Evolutionary conservation across 2,888 invertebrate genomes (phyloP), one percentile per base, ranked within the genome.

Genomic region (Marronus borbonicus): DNA sequence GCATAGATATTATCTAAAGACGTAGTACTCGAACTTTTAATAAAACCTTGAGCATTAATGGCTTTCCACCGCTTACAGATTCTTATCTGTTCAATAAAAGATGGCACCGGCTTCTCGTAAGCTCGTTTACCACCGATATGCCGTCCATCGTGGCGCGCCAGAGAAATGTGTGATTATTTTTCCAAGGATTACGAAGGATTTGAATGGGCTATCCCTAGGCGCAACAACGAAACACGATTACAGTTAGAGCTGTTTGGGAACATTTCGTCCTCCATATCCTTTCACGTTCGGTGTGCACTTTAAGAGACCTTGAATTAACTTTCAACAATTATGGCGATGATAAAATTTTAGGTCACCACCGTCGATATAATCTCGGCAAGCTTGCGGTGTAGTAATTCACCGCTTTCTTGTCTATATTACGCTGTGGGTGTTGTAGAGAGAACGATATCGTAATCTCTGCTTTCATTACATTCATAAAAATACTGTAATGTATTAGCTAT

Each of bases 221-320:
- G 81, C 81, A 82, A 84, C 85, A 84, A 82, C 82, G 83, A 84
- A 85, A 84, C 81, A 81, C 84, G 84, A 84, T 84, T 84, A 85
- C 82, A 84, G 82, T 83, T 84, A 80, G 80, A 82, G 83, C 81
- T 81, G 81, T 84, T 83, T 80, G 80, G 82, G 82, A 82, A 83
- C 84, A 84, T 82, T 84, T 84, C 49, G 28, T 50, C 49, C 50
- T 68, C 50, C n/a, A 20, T 49, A 20, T 50, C 24, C 68, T 50
- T 44, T 55, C 5, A 68, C 83, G 83, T 83, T 82, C 80, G 77
- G 80, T 76, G 24, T 49, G 68, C 68, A 68, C 49, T 49, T 79
- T 65, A 44, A 66, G 28, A 39, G 66, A 44, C 66, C 66, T 66
- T 66, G 68, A 68, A 49, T 68, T 49, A 68, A 68, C 68, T 24